phyloP scores from a whole-genome alignment of 2,888 invertebrate genomes.

The Xanthorhoe spadicearia region DNA sequence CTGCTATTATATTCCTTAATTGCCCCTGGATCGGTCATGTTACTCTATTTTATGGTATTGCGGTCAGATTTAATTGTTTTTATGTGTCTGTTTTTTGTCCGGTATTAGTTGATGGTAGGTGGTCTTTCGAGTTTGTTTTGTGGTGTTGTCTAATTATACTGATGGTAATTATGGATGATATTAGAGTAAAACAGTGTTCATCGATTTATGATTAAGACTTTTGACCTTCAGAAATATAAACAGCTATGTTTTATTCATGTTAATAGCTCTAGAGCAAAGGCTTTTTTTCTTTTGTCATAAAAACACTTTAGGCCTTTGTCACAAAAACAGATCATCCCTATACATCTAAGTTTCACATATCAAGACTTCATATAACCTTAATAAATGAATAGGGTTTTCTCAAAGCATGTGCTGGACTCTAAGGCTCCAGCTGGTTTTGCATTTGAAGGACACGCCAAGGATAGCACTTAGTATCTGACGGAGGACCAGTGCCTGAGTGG shows the following conservation, averaged over 20 bases:
- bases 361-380: no score
- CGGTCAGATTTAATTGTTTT: slow-evolving; percentile 83
- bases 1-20: slow-evolving; percentile 82
- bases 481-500: no score
- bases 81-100: slow-evolving; percentile 76
- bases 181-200: not conserved
- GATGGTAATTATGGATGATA: slow-evolving; percentile 21
- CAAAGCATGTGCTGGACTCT: not conserved
- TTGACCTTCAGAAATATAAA: not conserved
- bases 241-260: not conserved
- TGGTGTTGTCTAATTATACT: slow-evolving; percentile 30
- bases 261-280: not conserved
- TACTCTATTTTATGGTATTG: slow-evolving; percentile 81
- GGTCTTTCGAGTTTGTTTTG: slow-evolving; percentile 58
- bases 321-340: no score
- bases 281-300: not conserved
- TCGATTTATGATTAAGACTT: not conserved
- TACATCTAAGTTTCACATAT: no score
- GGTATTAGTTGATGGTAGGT: slow-evolving; percentile 75
- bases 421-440: not conserved
- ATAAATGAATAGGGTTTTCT: not conserved
- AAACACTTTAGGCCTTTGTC: no score
- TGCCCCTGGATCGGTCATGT: slow-evolving; percentile 78
- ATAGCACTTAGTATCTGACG: no score
- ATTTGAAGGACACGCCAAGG: not conserved